phyloP scores from a whole-genome alignment of 2,888 invertebrate species.

The Aleiodes alternator region DNA sequence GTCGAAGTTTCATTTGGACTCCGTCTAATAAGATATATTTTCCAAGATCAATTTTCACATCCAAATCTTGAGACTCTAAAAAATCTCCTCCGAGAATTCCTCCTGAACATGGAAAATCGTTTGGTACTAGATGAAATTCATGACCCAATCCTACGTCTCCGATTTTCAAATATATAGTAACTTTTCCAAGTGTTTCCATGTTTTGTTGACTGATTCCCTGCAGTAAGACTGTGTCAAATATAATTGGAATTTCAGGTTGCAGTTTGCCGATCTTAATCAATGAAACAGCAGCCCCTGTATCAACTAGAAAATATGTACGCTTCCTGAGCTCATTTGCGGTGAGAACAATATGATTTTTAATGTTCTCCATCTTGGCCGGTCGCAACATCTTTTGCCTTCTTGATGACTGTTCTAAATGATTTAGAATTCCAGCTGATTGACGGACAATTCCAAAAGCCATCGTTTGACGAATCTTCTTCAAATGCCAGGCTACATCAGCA shows the following conservation, averaged over 20 bases:
- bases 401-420: neutral
- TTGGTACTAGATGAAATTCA: neutral
- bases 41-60: neutral
- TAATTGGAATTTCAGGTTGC: neutral
- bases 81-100: neutral
- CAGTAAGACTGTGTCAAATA: too few species aligned
- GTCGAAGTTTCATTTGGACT: neutral
- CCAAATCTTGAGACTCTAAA: neutral
- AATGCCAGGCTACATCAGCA: too few species aligned
- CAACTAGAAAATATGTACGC: neutral
- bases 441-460: neutral
- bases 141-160: neutral
- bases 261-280: constrained; percentile 9
- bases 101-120: neutral
- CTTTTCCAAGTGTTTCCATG: too few species aligned
- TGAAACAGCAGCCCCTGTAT: constrained; percentile 3
- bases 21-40: neutral
- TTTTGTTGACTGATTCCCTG: too few species aligned
- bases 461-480: too few species aligned
- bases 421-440: neutral
- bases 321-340: neutral
- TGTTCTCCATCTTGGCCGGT: too few species aligned
- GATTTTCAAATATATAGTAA: too few species aligned
- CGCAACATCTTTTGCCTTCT: neutral
- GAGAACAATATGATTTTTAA: neutral